Base-by-base conservation (phyloP, 2,888 invertebrate species). In the Andrena flavipes region DNA sequence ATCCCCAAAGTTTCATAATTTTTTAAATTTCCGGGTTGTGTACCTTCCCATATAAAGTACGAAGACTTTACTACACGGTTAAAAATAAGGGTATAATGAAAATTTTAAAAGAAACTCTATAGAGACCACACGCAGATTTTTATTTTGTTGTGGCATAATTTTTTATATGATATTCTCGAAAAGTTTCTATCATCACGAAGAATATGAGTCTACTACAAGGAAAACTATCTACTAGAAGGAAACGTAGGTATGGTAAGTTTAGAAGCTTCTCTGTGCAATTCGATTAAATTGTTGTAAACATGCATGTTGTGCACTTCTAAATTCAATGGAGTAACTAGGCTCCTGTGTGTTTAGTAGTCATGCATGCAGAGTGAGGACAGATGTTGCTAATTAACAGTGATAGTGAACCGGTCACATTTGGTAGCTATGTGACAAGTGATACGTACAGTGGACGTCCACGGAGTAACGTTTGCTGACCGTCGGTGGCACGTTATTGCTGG, bases 401-500 rank as follows among this genome's bases (percentile, higher is more conserved):
- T 33, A 67, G 56, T 33, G 56, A 48, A 23, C 23, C 16, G 64
- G 64, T 33, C 64, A 35, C 29, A n/a, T 62, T 48, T 2, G 54
- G 42, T 29, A 70, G 42, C 42, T 35, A 70, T 62, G 29, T 42
- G 60, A 54, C 42, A 42, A 23, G 62, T 68, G 59, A 84, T 87
- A 92, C 93, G 80, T 88, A 93, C 93, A 93, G 92, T 97, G 97
- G 73, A 98, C 97, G 94, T 97, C 96, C 75, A 98, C 97, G 92
- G 96, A 96, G 94, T 97, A 97, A 85, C 97, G 95, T 91, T 98
- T 97, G 95, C 97, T 97, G 91, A 97, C 96, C 35, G 96, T 96
- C 30, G 98, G 98, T 20, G 97, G 98, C 54, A 98, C 95, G 29
- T 97, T 97, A 94, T 98, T 98, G 91, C 96, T 97, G 65, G 98